phyloP scores from a whole-genome alignment of 2,888 invertebrate genomes.

The Zeuzera pyrina region DNA sequence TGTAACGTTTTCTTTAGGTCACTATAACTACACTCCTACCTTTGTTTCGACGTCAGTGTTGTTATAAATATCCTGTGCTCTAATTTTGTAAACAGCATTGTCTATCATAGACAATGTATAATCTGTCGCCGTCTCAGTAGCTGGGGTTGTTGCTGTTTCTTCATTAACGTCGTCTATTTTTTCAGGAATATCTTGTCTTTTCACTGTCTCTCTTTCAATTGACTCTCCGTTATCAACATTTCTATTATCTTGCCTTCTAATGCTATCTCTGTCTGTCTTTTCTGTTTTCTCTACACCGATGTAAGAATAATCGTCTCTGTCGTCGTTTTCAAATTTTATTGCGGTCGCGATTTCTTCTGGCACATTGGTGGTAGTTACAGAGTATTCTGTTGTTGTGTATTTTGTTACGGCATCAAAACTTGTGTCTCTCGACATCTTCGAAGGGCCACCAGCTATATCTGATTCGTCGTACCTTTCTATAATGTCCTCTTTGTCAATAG shows the following conservation, averaged over 20 bases:
- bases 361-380: not conserved
- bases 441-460: too few relatives aligned
- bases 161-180: not conserved
- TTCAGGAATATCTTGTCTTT: not conserved
- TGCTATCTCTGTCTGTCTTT: too few relatives aligned
- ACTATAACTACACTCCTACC: too few relatives aligned
- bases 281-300: too few relatives aligned
- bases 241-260: not conserved
- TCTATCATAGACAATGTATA: slow-evolving; percentile 21
- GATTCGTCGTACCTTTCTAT: not conserved
- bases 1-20: too few relatives aligned
- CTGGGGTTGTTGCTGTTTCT: not conserved
- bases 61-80: slow-evolving; percentile 22
- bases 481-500: not conserved
- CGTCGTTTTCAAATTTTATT: not conserved
- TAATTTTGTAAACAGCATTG: slow-evolving; percentile 30
- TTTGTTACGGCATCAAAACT: too few relatives aligned
- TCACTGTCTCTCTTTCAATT: too few relatives aligned
- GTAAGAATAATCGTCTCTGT: not conserved
- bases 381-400: not conserved
- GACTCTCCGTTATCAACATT: too few relatives aligned
- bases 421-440: too few relatives aligned
- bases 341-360: not conserved
- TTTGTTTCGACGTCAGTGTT: slow-evolving; percentile 17
- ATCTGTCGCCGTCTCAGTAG: slow-evolving; percentile 10